phyloP scores from a whole-genome alignment of 1,140 invertebrate genomes.

The Micrasema minimum region DNA sequence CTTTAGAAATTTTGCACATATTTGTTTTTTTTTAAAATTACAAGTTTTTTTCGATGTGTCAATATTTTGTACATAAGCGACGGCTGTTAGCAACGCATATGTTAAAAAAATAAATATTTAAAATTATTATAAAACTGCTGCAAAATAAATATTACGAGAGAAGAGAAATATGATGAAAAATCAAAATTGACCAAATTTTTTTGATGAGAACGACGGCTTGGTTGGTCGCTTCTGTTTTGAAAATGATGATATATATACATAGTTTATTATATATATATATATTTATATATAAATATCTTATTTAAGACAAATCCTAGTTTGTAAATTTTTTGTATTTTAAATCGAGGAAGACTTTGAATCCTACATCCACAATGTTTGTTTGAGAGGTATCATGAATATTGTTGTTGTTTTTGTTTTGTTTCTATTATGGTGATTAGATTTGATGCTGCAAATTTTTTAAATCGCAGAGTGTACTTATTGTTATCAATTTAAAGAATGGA shows the following conservation, averaged over 20 bases:
- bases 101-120: too few relatives aligned
- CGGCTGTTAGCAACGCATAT: too few relatives aligned
- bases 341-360: constrained; percentile 5
- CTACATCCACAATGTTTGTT: constrained; percentile 14
- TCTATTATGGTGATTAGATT: too few relatives aligned
- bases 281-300: constrained; percentile 34
- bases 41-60: too few relatives aligned
- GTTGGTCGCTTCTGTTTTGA: constrained; percentile 21
- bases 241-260: constrained; percentile 33
- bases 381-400: constrained; percentile 6
- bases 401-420: too few relatives aligned
- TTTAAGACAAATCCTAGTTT: constrained; percentile 42
- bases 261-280: constrained; percentile 31
- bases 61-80: too few relatives aligned
- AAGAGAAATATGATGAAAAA: constrained; percentile 20
- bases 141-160: constrained; percentile 9
- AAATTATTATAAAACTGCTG: too few relatives aligned
- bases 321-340: constrained; percentile 18
- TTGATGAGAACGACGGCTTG: constrained; percentile 30
- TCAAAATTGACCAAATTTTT: constrained; percentile 52
- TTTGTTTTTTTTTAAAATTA: too few relatives aligned
- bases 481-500: too few relatives aligned
- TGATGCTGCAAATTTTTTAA: too few relatives aligned
- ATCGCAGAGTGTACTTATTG: too few relatives aligned
- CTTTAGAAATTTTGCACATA: too few relatives aligned